Percentiles rank a stretch among this genome's conserved stretches.
phyloP scores from a whole-genome alignment of 2,797 vertebrate genomes.

The Malurus splendens region DNA sequence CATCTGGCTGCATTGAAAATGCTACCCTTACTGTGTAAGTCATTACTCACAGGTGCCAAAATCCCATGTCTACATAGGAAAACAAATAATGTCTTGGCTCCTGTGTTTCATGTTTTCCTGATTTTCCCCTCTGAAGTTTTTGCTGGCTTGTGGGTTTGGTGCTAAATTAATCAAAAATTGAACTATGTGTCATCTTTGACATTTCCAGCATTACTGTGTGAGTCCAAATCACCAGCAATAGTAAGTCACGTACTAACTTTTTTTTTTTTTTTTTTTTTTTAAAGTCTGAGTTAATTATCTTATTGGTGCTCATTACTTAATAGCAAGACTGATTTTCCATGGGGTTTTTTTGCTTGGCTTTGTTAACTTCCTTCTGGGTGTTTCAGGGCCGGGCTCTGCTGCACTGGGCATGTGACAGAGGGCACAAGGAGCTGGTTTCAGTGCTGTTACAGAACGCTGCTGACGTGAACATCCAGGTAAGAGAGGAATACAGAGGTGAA shows the following conservation, averaged over 20 bases:
- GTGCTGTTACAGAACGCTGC: constrained; percentile 85
- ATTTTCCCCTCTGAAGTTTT: not conserved
- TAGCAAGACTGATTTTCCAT: not conserved
- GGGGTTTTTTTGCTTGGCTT: not conserved
- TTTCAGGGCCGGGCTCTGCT: constrained; percentile 88
- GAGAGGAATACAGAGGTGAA: not conserved
- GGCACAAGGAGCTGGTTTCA: constrained; percentile 92
- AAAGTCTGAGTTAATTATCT: not conserved
- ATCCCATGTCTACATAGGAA: not conserved
- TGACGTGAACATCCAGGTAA: constrained; percentile 92
- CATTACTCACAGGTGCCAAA: not conserved
- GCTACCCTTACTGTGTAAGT: not conserved
- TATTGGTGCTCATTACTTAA: not conserved
- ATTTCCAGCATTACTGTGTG: not conserved
- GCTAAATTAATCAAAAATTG: not conserved
- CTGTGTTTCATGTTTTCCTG: not conserved
- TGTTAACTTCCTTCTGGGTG: constrained; percentile 8
- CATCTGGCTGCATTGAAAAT: rapidly evolving
- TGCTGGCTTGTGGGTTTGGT: not conserved
- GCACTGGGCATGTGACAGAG: constrained; percentile 95
- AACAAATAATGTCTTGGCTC: not conserved
- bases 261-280: not conserved
- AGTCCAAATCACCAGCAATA: not conserved
- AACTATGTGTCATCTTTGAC: not conserved
- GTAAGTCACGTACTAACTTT: not conserved